A percentile compares a stretch with the other conserved stretches of the same genome.
These are phyloP conservation scores for Celastrina argiolus DNA, from an alignment of 2,888 invertebrate genomes.

Conservation along the genomic window DNA sequence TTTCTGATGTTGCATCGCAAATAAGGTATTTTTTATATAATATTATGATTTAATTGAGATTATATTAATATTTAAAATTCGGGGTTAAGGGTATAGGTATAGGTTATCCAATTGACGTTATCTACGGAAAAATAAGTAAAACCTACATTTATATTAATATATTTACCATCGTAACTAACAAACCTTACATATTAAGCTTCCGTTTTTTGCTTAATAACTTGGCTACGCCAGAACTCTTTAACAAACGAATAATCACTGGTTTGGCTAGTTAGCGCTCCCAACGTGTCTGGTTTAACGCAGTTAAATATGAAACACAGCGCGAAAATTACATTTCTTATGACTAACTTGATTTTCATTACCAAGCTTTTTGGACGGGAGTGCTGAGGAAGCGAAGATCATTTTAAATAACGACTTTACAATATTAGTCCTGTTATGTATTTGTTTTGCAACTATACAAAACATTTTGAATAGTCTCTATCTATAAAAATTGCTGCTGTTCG, in stretches of 20 bases:
- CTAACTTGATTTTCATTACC: slow-evolving; percentile 6
- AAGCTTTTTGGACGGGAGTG: not conserved
- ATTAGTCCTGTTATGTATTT: not conserved
- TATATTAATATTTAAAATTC: no score
- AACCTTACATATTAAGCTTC: not conserved
- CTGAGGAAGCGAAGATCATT: slow-evolving; percentile 7
- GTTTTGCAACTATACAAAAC: not conserved
- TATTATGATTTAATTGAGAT: no score
- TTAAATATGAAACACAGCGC: not conserved
- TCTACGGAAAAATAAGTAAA: no score
- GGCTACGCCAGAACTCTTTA: not conserved
- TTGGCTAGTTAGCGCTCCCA: not conserved
- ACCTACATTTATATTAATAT: no score
- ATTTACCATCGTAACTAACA: no score
- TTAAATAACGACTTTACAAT: not conserved
- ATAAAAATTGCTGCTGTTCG: no score
- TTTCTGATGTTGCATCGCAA: no score
- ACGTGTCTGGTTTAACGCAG: not conserved
- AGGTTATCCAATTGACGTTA: no score
- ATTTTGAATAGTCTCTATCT: no score
- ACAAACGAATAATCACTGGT: not conserved
- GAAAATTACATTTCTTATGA: slow-evolving; percentile 5
- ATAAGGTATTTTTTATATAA: no score
- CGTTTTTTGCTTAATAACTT: not conserved
- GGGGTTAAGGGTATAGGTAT: no score